Evolutionary conservation across 2,113 vertebrate species (phyloP).

Genomic region (Rafetus swinhoei): DNA sequence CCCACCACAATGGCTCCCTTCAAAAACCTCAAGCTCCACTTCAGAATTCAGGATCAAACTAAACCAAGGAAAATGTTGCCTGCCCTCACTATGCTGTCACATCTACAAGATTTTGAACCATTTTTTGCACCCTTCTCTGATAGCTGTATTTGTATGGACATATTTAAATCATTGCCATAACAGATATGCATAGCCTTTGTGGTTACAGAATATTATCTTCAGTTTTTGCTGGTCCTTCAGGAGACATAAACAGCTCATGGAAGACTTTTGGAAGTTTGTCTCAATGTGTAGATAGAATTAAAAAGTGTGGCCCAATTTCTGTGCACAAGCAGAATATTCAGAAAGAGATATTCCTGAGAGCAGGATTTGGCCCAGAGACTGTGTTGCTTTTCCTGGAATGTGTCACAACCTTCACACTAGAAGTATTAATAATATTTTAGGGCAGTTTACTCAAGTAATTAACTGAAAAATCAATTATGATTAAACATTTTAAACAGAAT

Average conservation of each 20-base stretch:
- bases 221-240: not conserved
- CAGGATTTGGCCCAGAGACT: not conserved
- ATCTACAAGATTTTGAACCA: not conserved
- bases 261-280: not conserved
- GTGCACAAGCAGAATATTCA: not conserved
- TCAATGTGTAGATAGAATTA: not conserved
- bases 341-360: not conserved
- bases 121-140: not conserved
- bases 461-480: too few species aligned
- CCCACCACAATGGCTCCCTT: not conserved
- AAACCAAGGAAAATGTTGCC: not conserved
- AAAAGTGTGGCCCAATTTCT: not conserved
- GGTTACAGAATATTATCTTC: not conserved
- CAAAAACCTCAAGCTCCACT: not conserved
- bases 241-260: not conserved
- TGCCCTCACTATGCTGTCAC: not conserved
- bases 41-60: not conserved
- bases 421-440: not conserved
- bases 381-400: not conserved
- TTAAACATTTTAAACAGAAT: too few species aligned
- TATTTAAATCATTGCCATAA: not conserved
- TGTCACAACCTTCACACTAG: rapidly evolving
- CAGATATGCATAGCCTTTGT: not conserved
- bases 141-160: not conserved
- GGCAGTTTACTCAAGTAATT: too few species aligned